Evolutionary conservation across 2,888 invertebrate species (phyloP), one percentile per base, ranked within the genome.

Genomic region (Dicyrtoma fusca): DNA sequence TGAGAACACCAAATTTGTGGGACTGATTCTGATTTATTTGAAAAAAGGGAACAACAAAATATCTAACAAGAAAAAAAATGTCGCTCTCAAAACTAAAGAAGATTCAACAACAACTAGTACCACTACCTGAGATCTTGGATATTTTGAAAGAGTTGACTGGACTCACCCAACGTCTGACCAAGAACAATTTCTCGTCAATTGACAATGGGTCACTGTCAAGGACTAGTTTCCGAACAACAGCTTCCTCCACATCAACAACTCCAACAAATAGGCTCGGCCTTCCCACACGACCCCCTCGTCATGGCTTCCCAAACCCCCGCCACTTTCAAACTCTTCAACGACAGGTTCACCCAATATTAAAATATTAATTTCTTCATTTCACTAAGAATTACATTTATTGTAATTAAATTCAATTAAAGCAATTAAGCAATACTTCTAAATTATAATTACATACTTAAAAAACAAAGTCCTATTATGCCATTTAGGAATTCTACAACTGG

Each of bases 291-390:
- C 3, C 34, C 34, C 3, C 34, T 34, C 3, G 19, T 21, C 14
- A 61, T 61, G 61, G 61, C 61, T 61, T 61, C 61, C 14, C 42
- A 34, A 2, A 34, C 19, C 8, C 68, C 84, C 84, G 72, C 81
- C 80, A 72, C 83, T 82, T 0, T 84, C 81, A 74, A 71, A 71
- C 1, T 19, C 23, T 34, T 5, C 34, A 34, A 3, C 34, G 34
- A 34, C 34, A 34, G 34, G 34, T 34, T 34, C 34, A 8, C n/a
- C n/a, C n/a, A n/a, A n/a, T n/a, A n/a, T n/a, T n/a, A n/a, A n/a
- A n/a, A n/a, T n/a, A n/a, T n/a, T n/a, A n/a, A n/a, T n/a, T n/a
- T n/a, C n/a, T n/a, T n/a, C n/a, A n/a, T n/a, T n/a, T n/a, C n/a
- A n/a, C n/a, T n/a, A n/a, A n/a, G n/a, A n/a, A n/a, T n/a, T n/a